phyloP scores from a whole-genome alignment of 2,888 invertebrate species.

The Diaphora mendica region DNA sequence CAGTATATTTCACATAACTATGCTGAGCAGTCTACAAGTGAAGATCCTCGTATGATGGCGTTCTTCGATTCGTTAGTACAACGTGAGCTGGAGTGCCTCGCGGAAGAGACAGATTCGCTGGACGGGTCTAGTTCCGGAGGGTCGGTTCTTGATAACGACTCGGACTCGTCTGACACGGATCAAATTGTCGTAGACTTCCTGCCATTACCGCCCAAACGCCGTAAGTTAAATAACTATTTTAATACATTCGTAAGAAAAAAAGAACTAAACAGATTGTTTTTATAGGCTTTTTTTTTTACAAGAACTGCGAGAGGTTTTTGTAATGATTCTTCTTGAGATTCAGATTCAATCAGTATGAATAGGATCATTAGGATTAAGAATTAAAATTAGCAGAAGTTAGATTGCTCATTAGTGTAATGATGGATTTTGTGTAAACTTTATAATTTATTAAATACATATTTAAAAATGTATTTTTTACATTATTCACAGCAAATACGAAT shows the following conservation, averaged over 20 bases:
- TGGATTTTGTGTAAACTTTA: no score
- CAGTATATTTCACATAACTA: conserved; percentile 95
- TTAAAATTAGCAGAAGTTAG: no score
- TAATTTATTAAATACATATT: not conserved
- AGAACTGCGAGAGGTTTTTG: no score
- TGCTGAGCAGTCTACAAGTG: conserved; percentile 93
- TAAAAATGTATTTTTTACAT: not conserved
- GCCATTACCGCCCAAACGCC: conserved; percentile 73
- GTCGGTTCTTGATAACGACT: conserved; percentile 61
- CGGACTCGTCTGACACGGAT: conserved; percentile 74
- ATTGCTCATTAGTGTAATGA: no score
- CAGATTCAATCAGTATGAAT: no score
- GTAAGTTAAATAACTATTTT: conserved; percentile 49
- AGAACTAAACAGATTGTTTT: not conserved
- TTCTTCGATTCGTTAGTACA: conserved; percentile 98
- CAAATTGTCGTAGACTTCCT: conserved; percentile 72
- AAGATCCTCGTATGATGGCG: conserved; percentile 98
- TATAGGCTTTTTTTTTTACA: no score
- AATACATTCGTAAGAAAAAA: not conserved
- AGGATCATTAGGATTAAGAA: no score
- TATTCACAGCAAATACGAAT: conserved; percentile 61
- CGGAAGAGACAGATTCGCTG: conserved; percentile 82
- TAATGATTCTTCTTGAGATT: no score
- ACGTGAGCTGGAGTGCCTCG: conserved; percentile 94
- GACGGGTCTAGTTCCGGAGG: conserved; percentile 69